A percentile compares a stretch with the other conserved stretches of the same genome.
Conservation (phyloP, 2,113 vertebrate genomes). For the Ancistrus triradiatus region DNA sequence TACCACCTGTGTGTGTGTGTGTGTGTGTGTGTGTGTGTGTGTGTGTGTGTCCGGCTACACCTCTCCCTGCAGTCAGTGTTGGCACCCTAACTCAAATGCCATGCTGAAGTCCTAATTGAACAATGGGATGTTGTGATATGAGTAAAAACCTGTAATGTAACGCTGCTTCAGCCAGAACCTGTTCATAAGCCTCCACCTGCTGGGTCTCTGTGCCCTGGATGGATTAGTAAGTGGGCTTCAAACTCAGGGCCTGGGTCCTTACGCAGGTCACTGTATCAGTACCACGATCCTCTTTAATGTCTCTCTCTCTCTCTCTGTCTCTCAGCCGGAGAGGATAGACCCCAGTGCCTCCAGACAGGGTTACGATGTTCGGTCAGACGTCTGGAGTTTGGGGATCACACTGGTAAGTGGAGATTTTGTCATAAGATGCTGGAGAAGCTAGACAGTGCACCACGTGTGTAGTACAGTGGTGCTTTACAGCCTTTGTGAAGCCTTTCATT, state of each 20-base stretch:
- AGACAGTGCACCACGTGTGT: too few relatives aligned
- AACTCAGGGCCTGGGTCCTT: background rate
- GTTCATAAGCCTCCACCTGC: too few relatives aligned
- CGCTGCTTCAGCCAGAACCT: too few relatives aligned
- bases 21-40: too few relatives aligned
- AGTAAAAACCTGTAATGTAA: too few relatives aligned
- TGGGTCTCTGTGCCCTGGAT: background rate
- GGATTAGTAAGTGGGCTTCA: background rate
- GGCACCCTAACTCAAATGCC: too few relatives aligned
- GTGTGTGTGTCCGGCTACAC: background rate
- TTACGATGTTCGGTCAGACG: slow-evolving; percentile 94
- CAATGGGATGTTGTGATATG: too few relatives aligned
- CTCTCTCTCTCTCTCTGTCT: slow-evolving; percentile 26
- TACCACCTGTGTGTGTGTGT: too few relatives aligned
- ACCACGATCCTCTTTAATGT: background rate
- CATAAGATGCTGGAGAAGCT: background rate
- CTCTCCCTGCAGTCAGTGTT: too few relatives aligned
- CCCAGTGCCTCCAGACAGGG: slow-evolving; percentile 92
- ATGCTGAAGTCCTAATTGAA: too few relatives aligned
- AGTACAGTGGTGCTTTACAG: too few relatives aligned
- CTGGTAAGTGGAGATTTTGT: slow-evolving; percentile 73
- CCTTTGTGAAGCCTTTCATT: too few relatives aligned
- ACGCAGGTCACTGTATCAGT: background rate
- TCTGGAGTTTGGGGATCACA: slow-evolving; percentile 96
- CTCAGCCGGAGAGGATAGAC: slow-evolving; percentile 94